A percentile compares a stretch with the other conserved stretches of the same genome.
phyloP scores from a whole-genome alignment of 2,797 vertebrate species.

The Anguilla anguilla region DNA sequence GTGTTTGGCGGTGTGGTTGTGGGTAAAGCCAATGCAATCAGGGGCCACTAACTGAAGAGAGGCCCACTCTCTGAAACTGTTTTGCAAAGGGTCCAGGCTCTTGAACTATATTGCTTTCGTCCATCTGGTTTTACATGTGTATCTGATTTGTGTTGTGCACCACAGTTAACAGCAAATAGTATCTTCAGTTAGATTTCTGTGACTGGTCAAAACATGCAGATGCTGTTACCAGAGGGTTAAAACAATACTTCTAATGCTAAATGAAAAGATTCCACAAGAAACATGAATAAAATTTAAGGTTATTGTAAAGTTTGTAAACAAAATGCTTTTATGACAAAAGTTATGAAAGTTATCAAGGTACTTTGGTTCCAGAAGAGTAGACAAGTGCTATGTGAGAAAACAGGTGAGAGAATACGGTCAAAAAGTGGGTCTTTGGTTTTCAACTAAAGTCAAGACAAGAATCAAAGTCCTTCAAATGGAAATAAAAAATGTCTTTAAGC shows the following conservation, averaged over 20 bases:
- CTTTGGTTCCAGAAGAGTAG: neutral
- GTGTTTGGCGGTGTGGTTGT: neutral
- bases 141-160: neutral
- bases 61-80: neutral
- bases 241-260: neutral
- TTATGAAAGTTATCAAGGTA: neutral
- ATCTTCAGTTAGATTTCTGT: neutral
- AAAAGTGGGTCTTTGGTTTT: neutral
- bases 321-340: neutral
- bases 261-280: neutral
- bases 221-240: neutral
- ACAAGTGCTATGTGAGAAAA: neutral
- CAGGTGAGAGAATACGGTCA: neutral
- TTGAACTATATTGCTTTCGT: neutral
- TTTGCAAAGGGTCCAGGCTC: neutral
- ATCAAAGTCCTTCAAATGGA: neutral
- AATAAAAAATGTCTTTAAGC: neutral
- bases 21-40: neutral
- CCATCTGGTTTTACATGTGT: conserved; percentile 19
- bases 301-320: neutral
- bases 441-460: neutral
- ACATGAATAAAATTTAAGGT: neutral
- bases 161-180: neutral
- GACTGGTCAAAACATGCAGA: neutral
- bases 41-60: neutral